Conservation (phyloP, 2,888 invertebrate genomes). For the Chouioia cunea region DNA sequence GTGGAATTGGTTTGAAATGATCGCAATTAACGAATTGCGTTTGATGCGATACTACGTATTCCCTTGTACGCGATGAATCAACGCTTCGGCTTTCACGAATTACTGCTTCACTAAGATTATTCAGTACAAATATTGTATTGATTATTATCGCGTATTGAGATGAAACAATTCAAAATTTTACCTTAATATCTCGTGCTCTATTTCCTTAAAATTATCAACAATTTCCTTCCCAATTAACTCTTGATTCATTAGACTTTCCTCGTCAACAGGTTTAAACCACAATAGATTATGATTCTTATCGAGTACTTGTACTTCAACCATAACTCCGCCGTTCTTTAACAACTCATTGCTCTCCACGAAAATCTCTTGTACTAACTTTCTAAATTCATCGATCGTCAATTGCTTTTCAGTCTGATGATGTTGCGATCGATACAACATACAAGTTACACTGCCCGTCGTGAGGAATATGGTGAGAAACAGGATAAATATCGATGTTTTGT, state of each 20-base stretch:
- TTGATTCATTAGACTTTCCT: neutral
- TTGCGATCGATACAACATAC: too few species aligned
- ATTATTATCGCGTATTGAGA: too few species aligned
- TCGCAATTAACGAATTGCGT: constrained; percentile 27
- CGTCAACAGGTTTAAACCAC: constrained; percentile 12
- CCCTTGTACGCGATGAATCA: neutral
- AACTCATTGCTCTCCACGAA: neutral
- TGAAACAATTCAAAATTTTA: too few species aligned
- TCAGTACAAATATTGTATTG: too few species aligned
- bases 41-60: constrained; percentile 10
- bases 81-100: neutral
- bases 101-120: neutral
- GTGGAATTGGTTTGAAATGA: constrained; percentile 6
- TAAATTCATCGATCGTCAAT: neutral
- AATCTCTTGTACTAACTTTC: neutral
- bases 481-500: too few species aligned
- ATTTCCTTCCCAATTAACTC: neutral
- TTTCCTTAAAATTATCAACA: neutral
- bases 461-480: too few species aligned
- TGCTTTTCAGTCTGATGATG: too few species aligned
- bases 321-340: neutral
- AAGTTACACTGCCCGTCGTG: too few species aligned
- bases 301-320: neutral
- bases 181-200: neutral
- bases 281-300: constrained; percentile 7